A percentile compares a stretch with the other conserved stretches of the same genome.
Conservation (phyloP, 2,113 vertebrate genomes). For the Stomatorhinus ivindoensis region DNA sequence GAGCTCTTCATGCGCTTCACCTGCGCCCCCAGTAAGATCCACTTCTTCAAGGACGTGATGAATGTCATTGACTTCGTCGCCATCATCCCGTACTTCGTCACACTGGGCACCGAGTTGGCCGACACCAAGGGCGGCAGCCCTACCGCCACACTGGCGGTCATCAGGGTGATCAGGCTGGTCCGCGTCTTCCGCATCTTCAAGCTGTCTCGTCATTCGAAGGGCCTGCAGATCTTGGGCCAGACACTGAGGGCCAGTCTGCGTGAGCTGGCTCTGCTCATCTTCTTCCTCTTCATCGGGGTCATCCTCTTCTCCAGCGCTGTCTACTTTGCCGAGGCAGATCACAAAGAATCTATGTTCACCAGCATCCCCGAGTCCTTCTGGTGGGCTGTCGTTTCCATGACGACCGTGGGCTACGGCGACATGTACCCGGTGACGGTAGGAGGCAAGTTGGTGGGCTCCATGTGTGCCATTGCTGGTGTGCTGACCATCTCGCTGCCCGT, state of each 20-base stretch:
- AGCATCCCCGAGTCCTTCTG: conserved; percentile 89
- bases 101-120: conserved; percentile 76
- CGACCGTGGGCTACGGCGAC: conserved; percentile 86
- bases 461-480: conserved; percentile 85
- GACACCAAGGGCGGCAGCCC: conserved; percentile 67
- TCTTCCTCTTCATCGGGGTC: conserved; percentile 91
- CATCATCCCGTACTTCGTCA: conserved; percentile 84
- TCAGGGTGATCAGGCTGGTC: conserved; percentile 77
- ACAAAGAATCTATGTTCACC: conserved; percentile 65
- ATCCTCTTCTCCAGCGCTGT: conserved; percentile 83
- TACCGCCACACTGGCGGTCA: conserved; percentile 75
- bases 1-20: conserved; percentile 73
- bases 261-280: conserved; percentile 84
- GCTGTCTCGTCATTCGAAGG: conserved; percentile 83
- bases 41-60: conserved; percentile 87
- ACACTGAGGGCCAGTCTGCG: conserved; percentile 83
- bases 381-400: conserved; percentile 94
- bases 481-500: conserved; percentile 87
- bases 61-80: conserved; percentile 89
- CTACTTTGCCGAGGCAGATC: conserved; percentile 85
- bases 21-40: conserved; percentile 69
- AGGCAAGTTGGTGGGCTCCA: conserved; percentile 84
- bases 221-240: conserved; percentile 84
- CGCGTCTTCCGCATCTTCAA: conserved; percentile 85
- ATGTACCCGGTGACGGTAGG: conserved; percentile 81